These are phyloP conservation scores for Megastigmus dorsalis DNA, from an alignment of 2,888 invertebrate genomes.

Conservation along the genomic window DNA sequence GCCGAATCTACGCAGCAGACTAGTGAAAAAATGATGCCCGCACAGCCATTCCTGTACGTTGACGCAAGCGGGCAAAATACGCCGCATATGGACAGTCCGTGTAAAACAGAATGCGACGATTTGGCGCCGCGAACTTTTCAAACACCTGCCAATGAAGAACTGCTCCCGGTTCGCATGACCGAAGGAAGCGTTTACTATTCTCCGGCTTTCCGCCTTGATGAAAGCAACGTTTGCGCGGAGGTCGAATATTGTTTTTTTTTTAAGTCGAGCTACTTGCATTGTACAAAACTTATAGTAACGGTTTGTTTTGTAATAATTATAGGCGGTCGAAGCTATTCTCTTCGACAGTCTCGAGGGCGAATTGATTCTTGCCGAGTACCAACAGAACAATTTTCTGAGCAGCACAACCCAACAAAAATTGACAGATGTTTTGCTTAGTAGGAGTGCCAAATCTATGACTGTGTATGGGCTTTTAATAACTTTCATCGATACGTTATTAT, in stretches of 20 bases:
- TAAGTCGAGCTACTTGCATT: too few species aligned
- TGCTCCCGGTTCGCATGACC: conserved; percentile 21
- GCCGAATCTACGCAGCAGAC: background rate
- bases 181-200: conserved; percentile 5
- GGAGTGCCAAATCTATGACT: conserved; percentile 16
- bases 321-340: conserved; percentile 31
- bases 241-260: conserved; percentile 7
- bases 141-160: conserved; percentile 1
- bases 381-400: conserved; percentile 21
- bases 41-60: background rate
- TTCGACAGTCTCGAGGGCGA: conserved; percentile 37
- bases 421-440: conserved; percentile 20
- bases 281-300: too few species aligned
- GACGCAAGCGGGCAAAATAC: background rate
- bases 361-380: conserved; percentile 24
- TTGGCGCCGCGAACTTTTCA: background rate
- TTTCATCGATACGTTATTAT: background rate
- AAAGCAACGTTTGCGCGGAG: conserved; percentile 28
- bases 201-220: conserved; percentile 23
- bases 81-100: background rate
- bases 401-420: conserved; percentile 9
- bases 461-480: background rate
- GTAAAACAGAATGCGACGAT: background rate
- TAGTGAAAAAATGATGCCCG: background rate
- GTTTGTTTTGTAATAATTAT: background rate